Percentiles rank a stretch among this genome's conserved stretches.
Conservation (phyloP, 2,797 vertebrate species). For the Ptychobarbus kaznakovi region DNA sequence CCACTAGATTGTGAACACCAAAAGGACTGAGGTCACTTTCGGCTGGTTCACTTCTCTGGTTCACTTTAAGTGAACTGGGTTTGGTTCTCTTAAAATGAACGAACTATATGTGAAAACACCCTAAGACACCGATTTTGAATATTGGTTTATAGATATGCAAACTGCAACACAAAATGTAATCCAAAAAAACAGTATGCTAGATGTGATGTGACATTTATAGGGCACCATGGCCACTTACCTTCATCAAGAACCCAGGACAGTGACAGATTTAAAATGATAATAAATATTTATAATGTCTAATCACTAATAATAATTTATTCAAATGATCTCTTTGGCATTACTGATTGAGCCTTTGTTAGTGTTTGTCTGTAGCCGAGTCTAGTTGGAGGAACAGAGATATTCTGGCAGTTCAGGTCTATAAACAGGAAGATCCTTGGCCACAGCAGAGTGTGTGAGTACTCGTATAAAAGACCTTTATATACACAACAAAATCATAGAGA, state of each 20-base stretch:
- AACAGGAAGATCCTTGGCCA: neutral
- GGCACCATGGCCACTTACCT: neutral
- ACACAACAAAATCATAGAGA: conserved; percentile 10
- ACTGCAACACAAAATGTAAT: neutral
- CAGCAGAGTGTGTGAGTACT: neutral
- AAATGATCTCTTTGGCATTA: neutral
- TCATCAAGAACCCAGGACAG: neutral
- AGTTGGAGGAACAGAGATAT: neutral
- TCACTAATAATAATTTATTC: neutral
- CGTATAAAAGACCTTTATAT: neutral
- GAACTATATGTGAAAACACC: no score
- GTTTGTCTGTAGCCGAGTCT: neutral
- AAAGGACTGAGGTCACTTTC: no score
- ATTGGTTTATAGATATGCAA: neutral
- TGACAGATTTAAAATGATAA: neutral
- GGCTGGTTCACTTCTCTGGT: no score
- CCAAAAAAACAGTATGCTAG: neutral
- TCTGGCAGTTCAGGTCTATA: neutral
- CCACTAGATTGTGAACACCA: no score
- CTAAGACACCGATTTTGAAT: neutral
- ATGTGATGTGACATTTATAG: neutral
- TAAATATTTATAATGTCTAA: neutral
- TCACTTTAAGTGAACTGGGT: no score
- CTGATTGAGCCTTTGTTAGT: neutral
- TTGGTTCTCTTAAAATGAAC: no score